Conservation (phyloP, 2,888 invertebrate species). For the Ditylenchus weischeri region DNA sequence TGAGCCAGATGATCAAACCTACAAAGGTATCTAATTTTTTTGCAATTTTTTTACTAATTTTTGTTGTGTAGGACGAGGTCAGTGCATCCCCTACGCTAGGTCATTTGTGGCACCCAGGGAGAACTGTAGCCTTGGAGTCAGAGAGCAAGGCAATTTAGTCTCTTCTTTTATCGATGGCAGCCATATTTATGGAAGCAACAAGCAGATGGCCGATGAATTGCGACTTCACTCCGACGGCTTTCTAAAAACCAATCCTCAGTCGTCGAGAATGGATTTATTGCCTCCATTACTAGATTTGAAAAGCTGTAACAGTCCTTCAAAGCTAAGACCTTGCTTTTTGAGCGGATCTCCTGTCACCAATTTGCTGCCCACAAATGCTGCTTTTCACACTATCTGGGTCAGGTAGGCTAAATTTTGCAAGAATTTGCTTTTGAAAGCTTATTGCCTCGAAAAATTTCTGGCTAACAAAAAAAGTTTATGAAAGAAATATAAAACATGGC, state of each 20-base stretch:
- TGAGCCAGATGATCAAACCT: slow-evolving; percentile 67
- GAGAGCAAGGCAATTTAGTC: slow-evolving; percentile 90
- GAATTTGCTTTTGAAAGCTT: no score
- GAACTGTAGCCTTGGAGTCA: slow-evolving; percentile 56
- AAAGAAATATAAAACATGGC: no score
- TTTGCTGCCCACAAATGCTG: slow-evolving; percentile 35
- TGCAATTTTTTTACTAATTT: neutral
- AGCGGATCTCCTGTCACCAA: slow-evolving; percentile 31
- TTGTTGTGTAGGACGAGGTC: slow-evolving; percentile 26
- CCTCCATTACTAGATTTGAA: slow-evolving; percentile 27
- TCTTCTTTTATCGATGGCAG: slow-evolving; percentile 77
- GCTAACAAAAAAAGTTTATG: no score
- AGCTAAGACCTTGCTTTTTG: slow-evolving; percentile 41
- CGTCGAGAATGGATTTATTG: slow-evolving; percentile 27
- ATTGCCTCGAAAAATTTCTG: no score
- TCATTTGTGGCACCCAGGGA: slow-evolving; percentile 48
- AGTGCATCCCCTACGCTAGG: slow-evolving; percentile 51
- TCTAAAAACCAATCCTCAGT: slow-evolving; percentile 37
- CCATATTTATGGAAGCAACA: slow-evolving; percentile 82
- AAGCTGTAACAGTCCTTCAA: slow-evolving; percentile 34
- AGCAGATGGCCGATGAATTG: slow-evolving; percentile 70
- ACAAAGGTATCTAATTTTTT: slow-evolving; percentile 26
- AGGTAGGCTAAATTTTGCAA: no score
- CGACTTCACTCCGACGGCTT: slow-evolving; percentile 21
- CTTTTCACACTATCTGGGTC: slow-evolving; percentile 54